A percentile compares a stretch with the other conserved stretches of the same genome.
Evolutionary conservation across 1,140 invertebrate genomes (phyloP).

Genomic region (Caenorhabditis brenneri): DNA sequence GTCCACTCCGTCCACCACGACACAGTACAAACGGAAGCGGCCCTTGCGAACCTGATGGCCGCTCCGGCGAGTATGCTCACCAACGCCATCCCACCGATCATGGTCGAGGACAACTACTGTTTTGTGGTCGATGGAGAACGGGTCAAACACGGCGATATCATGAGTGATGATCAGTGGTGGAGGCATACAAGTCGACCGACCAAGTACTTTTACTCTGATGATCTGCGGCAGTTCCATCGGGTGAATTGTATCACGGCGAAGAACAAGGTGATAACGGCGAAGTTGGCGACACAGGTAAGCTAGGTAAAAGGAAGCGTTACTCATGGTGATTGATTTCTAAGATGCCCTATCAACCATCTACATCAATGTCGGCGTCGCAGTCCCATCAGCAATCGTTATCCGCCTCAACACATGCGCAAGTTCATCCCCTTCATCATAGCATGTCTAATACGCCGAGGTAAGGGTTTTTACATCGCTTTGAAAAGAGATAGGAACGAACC

Average conservation of each 20-base stretch:
- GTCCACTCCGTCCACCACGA: constrained; percentile 71
- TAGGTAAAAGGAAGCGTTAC: not conserved
- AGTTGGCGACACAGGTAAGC: constrained; percentile 35
- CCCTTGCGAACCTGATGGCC: constrained; percentile 71
- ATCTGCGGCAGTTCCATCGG: constrained; percentile 67
- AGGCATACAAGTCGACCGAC: constrained; percentile 67
- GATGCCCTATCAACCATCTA: constrained; percentile 10
- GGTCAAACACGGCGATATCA: constrained; percentile 67
- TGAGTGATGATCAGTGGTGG: constrained; percentile 71
- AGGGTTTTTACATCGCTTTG: not conserved
- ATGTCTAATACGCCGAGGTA: constrained; percentile 35
- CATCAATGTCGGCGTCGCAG: constrained; percentile 6
- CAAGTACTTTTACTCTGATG: constrained; percentile 65
- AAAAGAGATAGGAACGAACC: too few species aligned
- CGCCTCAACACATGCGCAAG: not conserved
- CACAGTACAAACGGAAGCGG: constrained; percentile 70
- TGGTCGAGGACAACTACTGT: constrained; percentile 71
- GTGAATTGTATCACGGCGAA: constrained; percentile 68
- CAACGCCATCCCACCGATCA: constrained; percentile 63
- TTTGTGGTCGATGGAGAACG: constrained; percentile 68
- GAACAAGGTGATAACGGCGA: constrained; percentile 66
- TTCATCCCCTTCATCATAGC: constrained; percentile 7
- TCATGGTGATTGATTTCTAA: constrained; percentile 4
- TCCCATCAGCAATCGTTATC: not conserved
- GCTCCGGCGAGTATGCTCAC: constrained; percentile 66